These are phyloP conservation scores for Mongoloraphidia duomilia DNA, from an alignment of 2,888 invertebrate genomes.

Conservation along the genomic window DNA sequence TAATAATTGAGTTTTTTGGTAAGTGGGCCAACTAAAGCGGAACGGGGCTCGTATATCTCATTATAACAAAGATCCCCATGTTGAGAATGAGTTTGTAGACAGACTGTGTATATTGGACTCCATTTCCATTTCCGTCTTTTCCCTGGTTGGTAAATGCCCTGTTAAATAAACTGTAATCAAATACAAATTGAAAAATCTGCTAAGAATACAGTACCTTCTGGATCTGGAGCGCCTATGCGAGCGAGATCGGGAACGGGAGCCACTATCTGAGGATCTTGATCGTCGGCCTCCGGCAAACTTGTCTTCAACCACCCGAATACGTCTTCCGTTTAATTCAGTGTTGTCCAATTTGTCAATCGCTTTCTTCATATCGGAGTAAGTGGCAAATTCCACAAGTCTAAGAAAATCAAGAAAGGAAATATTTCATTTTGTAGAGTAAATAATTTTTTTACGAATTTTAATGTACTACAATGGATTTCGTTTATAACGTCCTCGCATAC, in stretches of 20 bases:
- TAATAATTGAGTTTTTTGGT: too few species aligned
- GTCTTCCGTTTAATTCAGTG: constrained; percentile 90
- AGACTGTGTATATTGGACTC: too few species aligned
- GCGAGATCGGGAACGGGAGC: constrained; percentile 31
- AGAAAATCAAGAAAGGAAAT: constrained; percentile 9
- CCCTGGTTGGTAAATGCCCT: too few species aligned
- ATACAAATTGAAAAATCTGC: too few species aligned
- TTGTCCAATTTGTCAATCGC: constrained; percentile 94
- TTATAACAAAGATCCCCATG: too few species aligned
- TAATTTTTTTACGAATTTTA: constrained; percentile 1
- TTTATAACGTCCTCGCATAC: too few species aligned
- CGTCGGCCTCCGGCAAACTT: constrained; percentile 46
- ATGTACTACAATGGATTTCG: not conserved
- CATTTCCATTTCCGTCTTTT: too few species aligned
- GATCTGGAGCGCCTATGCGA: constrained; percentile 42
- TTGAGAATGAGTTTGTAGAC: too few species aligned
- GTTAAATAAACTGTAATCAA: too few species aligned
- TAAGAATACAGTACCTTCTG: constrained; percentile 12
- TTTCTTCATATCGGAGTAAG: constrained; percentile 87
- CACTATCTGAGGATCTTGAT: constrained; percentile 40
- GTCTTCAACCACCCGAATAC: constrained; percentile 84
- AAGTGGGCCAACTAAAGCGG: too few species aligned
- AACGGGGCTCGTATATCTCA: too few species aligned
- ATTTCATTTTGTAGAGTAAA: not conserved
- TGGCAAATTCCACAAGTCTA: constrained; percentile 92